phyloP scores from a whole-genome alignment of 2,888 invertebrate genomes.

The Leptura quadrifasciata region DNA sequence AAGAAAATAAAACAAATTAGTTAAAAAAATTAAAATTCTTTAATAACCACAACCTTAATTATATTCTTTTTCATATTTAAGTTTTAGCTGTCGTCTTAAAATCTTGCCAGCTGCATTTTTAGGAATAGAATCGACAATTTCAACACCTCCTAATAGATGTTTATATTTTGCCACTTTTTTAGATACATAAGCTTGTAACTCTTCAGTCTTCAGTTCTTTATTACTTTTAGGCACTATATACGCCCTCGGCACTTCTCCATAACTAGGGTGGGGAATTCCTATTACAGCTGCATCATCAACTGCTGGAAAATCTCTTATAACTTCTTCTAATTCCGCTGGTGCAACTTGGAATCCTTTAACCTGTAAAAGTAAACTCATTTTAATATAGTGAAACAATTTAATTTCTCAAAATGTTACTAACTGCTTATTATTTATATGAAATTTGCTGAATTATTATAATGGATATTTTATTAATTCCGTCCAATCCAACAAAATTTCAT shows the following conservation, averaged over 20 bases:
- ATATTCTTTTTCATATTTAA: constrained; percentile 6
- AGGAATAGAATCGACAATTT: constrained; percentile 76
- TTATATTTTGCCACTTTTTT: constrained; percentile 86
- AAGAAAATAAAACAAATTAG: constrained; percentile 19
- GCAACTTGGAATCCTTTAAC: constrained; percentile 81
- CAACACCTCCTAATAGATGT: constrained; percentile 77
- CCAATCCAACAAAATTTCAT: too few species aligned
- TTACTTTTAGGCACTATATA: constrained; percentile 79
- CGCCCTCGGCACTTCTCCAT: constrained; percentile 87
- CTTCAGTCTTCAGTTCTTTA: constrained; percentile 68
- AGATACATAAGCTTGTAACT: constrained; percentile 79
- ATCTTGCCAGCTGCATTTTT: constrained; percentile 80
- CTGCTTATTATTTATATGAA: too few species aligned
- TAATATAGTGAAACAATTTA: too few species aligned
- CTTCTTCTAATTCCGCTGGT: constrained; percentile 90
- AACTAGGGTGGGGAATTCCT: constrained; percentile 81
- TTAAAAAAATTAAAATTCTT: constrained; percentile 3
- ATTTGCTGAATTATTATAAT: too few species aligned
- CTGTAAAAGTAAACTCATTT: constrained; percentile 34
- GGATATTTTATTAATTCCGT: too few species aligned
- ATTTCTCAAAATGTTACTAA: too few species aligned
- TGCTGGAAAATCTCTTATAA: constrained; percentile 83
- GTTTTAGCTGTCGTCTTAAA: constrained; percentile 73
- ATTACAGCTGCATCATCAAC: constrained; percentile 89
- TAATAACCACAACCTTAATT: not conserved